A percentile compares a stretch with the other conserved stretches of the same genome.
Conservation (phyloP, 1,140 invertebrate species). For the Sycobia sp. region DNA sequence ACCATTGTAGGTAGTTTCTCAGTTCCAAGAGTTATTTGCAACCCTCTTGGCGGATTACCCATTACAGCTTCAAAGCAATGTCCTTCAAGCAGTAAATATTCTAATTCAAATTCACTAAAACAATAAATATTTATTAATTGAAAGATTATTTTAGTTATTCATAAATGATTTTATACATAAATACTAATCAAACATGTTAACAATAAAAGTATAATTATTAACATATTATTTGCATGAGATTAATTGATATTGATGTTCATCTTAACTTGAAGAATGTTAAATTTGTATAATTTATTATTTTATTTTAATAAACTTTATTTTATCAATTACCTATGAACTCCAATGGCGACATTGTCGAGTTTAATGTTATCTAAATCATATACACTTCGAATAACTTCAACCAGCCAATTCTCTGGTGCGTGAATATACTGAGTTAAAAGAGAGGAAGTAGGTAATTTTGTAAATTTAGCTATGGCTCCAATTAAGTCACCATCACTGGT, state of each 20-base stretch:
- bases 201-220: not conserved
- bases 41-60: conserved; percentile 92
- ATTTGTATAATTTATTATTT: no score
- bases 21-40: conserved; percentile 95
- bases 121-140: conserved; percentile 23
- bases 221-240: not conserved
- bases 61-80: conserved; percentile 94
- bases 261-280: no score
- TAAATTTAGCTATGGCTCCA: conserved; percentile 84
- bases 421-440: conserved; percentile 94
- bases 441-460: conserved; percentile 86
- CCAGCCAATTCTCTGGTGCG: conserved; percentile 98
- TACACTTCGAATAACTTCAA: conserved; percentile 90
- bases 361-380: conserved; percentile 99
- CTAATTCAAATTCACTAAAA: conserved; percentile 76
- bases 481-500: conserved; percentile 68
- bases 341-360: conserved; percentile 82
- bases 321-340: conserved; percentile 70
- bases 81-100: conserved; percentile 79
- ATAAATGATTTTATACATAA: conserved; percentile 30
- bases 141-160: no score
- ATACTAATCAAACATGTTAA: not conserved
- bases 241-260: no score
- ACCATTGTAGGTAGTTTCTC: conserved; percentile 75
- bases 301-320: no score